Evolutionary conservation across 1,140 invertebrate species (phyloP).

Genomic region (Trichonephila clavata): DNA sequence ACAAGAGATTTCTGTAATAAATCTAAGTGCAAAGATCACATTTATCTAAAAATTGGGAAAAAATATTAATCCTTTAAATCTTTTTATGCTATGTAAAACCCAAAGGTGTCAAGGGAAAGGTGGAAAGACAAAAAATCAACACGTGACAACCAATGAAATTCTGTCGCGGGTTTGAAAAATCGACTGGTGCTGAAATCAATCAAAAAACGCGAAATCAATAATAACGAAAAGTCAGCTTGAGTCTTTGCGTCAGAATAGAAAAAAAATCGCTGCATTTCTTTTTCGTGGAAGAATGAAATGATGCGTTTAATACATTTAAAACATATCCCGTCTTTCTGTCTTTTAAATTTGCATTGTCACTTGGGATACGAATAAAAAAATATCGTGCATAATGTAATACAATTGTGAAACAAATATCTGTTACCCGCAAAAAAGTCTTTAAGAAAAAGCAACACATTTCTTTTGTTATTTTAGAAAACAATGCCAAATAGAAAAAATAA

Average conservation of each 20-base stretch:
- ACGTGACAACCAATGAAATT: background rate
- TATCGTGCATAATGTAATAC: no score
- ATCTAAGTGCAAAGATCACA: background rate
- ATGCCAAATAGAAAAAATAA: no score
- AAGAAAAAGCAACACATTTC: background rate
- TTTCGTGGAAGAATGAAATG: background rate
- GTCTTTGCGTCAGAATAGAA: background rate
- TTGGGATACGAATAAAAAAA: background rate
- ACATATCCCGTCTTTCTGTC: background rate
- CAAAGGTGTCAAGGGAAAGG: background rate
- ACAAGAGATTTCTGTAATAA: background rate
- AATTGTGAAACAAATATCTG: no score
- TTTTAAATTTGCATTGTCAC: background rate
- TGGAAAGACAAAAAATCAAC: background rate
- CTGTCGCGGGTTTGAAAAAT: background rate
- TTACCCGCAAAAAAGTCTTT: background rate
- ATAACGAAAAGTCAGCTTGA: background rate
- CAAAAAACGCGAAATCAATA: slow-evolving; percentile 19
- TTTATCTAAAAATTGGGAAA: background rate
- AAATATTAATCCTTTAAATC: background rate
- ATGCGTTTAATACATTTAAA: background rate
- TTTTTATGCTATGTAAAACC: background rate
- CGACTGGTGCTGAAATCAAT: slow-evolving; percentile 23
- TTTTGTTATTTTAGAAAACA: no score
- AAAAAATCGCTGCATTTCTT: background rate